Base-by-base conservation (phyloP, 2,797 vertebrate species). In the Synaphobranchus kaupii region DNA sequence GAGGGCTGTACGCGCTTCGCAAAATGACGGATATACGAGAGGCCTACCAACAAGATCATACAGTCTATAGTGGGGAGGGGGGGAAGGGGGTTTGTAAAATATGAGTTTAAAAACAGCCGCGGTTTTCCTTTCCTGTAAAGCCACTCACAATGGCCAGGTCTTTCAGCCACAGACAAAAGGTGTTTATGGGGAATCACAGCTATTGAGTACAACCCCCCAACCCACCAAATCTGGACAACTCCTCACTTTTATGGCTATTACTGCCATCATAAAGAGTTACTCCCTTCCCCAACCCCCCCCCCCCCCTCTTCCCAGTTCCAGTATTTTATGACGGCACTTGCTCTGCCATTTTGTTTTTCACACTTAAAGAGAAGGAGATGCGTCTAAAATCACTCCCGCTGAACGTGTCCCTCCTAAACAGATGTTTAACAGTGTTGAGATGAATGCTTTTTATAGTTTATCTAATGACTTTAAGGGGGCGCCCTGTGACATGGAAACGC, bases 371-470 rank as follows among this genome's bases (percentile, higher is more conserved):
- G 25, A 81, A 60, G 50, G 20, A 52, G 47, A 80, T 60, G 28
- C n/a, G 31, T 28, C 58, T 48, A 17, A 81, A 44, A 81, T 81
- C 44, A 22, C 86, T 66, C 58, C 52, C 68, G 22, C 28, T 81
- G 44, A 81, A 81, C 50, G 44, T 25, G 50, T 34, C 71, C 85
- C n/a, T 82, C 78, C 39, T 80, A 66, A 83, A 82, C 78, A 66
- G 78, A 86, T 86, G 54, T 80, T 86, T 86, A 44, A 50, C 89
- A 90, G 93, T 93, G 93, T 92, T 92, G n/a, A 86, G 50, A 8
- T 94, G 92, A 94, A 92, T 94, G 94, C 95, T 94, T 95, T 93
- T 94, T 95, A 94, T 94, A 94, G 92, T 94, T 89, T 58, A 93
- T 39, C 56, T 39, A 60, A 88, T 54, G 60, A 50, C 78, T 83